A percentile compares a stretch with the other conserved stretches of the same genome.
These are phyloP conservation scores for Polylopha cassiicola DNA, from an alignment of 2,888 invertebrate species.

Conservation along the genomic window DNA sequence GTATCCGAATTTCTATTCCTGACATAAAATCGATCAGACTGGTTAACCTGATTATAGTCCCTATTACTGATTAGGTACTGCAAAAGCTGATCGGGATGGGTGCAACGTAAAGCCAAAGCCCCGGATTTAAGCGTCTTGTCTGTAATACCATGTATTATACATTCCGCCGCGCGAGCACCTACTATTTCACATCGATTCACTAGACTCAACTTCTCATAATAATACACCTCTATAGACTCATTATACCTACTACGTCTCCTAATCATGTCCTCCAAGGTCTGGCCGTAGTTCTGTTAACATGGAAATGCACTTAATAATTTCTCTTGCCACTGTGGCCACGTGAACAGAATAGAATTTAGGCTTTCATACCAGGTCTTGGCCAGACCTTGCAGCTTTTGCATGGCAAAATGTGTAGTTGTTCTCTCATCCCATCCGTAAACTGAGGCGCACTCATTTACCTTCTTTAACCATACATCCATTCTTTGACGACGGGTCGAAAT, in stretches of 20 bases:
- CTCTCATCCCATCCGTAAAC: slow-evolving; percentile 20
- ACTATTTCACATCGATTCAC: slow-evolving; percentile 21
- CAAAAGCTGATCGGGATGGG: slow-evolving; percentile 23
- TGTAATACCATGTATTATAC: slow-evolving; percentile 27
- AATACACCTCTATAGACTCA: slow-evolving; percentile 26
- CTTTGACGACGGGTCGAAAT: slow-evolving; percentile 24
- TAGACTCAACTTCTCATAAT: slow-evolving; percentile 24
- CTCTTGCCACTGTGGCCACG: slow-evolving; percentile 6
- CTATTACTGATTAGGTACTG: slow-evolving; percentile 23
- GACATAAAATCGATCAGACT: neutral
- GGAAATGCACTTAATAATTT: slow-evolving; percentile 11
- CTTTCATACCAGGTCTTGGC: slow-evolving; percentile 19
- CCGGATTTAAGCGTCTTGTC: slow-evolving; percentile 25
- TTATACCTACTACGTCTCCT: slow-evolving; percentile 11
- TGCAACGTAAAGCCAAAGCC: slow-evolving; percentile 25
- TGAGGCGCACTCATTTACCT: slow-evolving; percentile 20
- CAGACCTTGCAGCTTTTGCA: slow-evolving; percentile 19
- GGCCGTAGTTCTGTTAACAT: slow-evolving; percentile 7
- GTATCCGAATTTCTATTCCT: slow-evolving; percentile 4
- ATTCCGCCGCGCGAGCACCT: slow-evolving; percentile 27
- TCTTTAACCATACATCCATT: slow-evolving; percentile 22
- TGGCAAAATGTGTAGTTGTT: slow-evolving; percentile 15
- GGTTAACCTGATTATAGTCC: slow-evolving; percentile 9
- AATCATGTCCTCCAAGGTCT: slow-evolving; percentile 12
- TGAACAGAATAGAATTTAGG: slow-evolving; percentile 6